Conservation (phyloP, 2,888 invertebrate genomes). For the Athalia rosae region DNA sequence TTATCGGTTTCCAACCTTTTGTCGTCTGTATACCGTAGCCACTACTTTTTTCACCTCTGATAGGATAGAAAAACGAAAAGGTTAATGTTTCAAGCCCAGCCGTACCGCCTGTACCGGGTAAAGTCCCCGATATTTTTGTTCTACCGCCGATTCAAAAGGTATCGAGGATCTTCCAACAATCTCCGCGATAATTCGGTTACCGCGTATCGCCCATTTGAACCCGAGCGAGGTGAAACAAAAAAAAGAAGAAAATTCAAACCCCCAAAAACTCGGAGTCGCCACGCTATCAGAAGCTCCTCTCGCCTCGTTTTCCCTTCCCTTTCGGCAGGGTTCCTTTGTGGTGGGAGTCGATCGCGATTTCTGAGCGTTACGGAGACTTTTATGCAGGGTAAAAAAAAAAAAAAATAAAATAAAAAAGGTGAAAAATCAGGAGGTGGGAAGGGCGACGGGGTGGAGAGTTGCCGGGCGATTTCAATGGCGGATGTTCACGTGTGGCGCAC, state of each 20-base stretch:
- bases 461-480: not conserved
- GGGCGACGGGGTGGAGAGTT: not conserved
- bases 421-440: not conserved
- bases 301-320: conserved; percentile 41
- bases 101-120: not conserved
- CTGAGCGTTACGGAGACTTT: not conserved
- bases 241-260: too few relatives aligned
- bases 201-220: too few relatives aligned
- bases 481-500: too few relatives aligned
- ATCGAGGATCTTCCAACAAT: too few relatives aligned
- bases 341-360: conserved; percentile 20
- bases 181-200: too few relatives aligned
- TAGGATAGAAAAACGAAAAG: conserved; percentile 17
- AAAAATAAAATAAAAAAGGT: not conserved
- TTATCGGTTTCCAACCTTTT: conserved; percentile 38
- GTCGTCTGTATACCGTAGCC: not conserved
- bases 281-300: not conserved
- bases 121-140: not conserved
- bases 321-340: conserved; percentile 66
- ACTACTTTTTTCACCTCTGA: conserved; percentile 1
- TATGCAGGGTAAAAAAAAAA: not conserved
- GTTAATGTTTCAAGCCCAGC: conserved; percentile 3
- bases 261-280: too few relatives aligned
- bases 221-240: too few relatives aligned
- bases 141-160: too few relatives aligned